phyloP scores from a whole-genome alignment of 1,140 invertebrate genomes.

The Pantala flavescens region DNA sequence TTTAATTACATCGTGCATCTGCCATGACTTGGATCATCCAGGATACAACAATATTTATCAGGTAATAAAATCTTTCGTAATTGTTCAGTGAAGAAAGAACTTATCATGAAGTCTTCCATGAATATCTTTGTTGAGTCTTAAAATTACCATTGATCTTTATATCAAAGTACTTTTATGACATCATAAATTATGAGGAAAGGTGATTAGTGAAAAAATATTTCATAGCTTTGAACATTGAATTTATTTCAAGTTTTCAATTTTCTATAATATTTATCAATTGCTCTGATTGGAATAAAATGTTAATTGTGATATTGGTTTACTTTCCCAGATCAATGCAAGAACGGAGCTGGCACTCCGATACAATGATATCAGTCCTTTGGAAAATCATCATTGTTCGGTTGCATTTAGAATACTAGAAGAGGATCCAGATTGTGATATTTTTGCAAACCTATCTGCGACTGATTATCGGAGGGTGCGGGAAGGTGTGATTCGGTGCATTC shows the following conservation, averaged over 20 bases:
- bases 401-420: conserved; percentile 68
- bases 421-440: conserved; percentile 65
- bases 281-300: neutral
- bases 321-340: conserved; percentile 60
- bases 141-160: neutral
- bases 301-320: neutral
- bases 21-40: conserved; percentile 86
- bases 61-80: conserved; percentile 30
- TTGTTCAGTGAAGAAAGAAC: too few relatives aligned
- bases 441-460: conserved; percentile 52
- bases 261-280: neutral
- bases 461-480: conserved; percentile 55
- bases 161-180: too few relatives aligned
- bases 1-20: conserved; percentile 71
- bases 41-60: conserved; percentile 85
- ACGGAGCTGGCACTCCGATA: conserved; percentile 77
- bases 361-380: conserved; percentile 80
- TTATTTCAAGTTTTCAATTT: neutral
- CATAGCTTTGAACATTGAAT: neutral
- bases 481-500: conserved; percentile 73
- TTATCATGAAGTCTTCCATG: too few relatives aligned
- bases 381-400: conserved; percentile 83
- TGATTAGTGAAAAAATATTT: too few relatives aligned
- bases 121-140: too few relatives aligned
- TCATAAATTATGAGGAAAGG: too few relatives aligned